These are phyloP conservation scores for Callocephalon fimbriatum DNA, from an alignment of 2,113 vertebrate species.

Conservation along the genomic window DNA sequence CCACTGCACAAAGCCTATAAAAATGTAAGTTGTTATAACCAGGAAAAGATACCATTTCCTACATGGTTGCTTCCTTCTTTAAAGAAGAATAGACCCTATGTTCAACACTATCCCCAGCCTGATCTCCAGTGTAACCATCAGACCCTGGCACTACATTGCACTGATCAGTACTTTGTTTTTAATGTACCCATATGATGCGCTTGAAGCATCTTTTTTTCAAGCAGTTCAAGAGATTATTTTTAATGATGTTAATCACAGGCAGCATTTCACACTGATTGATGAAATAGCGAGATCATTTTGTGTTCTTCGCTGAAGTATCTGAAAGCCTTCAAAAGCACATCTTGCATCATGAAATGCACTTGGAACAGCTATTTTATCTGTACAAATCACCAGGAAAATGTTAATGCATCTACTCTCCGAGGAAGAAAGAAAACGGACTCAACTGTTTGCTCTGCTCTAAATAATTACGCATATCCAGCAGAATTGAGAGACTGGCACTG, in stretches of 20 bases:
- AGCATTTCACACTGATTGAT: constrained; percentile 21
- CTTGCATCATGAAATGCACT: background rate
- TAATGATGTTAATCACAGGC: constrained; percentile 17
- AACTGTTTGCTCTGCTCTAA: background rate
- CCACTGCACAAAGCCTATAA: background rate
- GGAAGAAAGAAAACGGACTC: background rate
- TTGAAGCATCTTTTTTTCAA: background rate
- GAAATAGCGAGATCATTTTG: background rate
- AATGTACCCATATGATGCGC: background rate
- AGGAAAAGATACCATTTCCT: background rate
- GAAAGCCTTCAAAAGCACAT: background rate
- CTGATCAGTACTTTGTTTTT: background rate
- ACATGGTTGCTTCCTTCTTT: background rate
- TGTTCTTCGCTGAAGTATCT: background rate
- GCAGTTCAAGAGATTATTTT: background rate
- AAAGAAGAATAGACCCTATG: background rate
- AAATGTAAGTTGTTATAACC: background rate
- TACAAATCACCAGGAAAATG: background rate
- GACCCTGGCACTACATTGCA: background rate
- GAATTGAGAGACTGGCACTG: background rate
- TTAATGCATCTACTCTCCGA: background rate
- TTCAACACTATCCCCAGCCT: background rate
- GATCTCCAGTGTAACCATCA: background rate
- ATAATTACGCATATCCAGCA: background rate
- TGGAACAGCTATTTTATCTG: background rate